Evolutionary conservation across 53 echinoderm and acorn worm genomes (phyloP), one percentile per base, ranked within the genome.

Genomic region (Patiria pectinifera): DNA sequence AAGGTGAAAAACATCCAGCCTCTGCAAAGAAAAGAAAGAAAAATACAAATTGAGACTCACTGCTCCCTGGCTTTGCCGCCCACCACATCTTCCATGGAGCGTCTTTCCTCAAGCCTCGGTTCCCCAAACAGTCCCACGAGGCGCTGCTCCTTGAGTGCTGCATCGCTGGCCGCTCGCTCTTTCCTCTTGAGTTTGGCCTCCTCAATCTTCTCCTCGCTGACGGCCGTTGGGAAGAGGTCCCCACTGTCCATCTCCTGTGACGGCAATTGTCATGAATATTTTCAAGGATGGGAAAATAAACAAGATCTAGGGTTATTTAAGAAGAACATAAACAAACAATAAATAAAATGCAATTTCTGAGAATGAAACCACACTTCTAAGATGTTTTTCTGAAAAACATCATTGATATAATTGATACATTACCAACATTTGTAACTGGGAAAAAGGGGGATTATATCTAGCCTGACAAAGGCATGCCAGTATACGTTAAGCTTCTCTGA

Each of bases 171-270:
- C 3, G 59, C 61, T 66, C 92, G 86, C 48, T 93, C 87, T 62
- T 83, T 90, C 80, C 85, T 84, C 81, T 91, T 94, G 80, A 66
- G 89, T 83, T 94, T 98, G n/a, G 98, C 98, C 83, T 98, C 98
- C 72, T 92, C 96, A 46, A 98, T 96, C 93, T 96, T 98, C 89
- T 98, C 98, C 76, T 98, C 96, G 80, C 96, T 98, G 48, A 98
- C 98, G 16, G 98, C 96, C 26, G 98, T 98, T 22, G 94, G 86
- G 70, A 98, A 98, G 1, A 98, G 86, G 48, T 91, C 95, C 79
- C 62, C 74, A 1, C 58, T 53, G n/a, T 71, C 95, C 63, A 62
- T 91, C 26, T 91, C 93, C 62, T 13, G 78, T 11, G 47, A 43
- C 76, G 85, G 53, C 35, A 63, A 43, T 12, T 81, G 11, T 60